Evolutionary conservation across 2,888 invertebrate genomes (phyloP), one percentile per base, ranked within the genome.

Genomic region (Parnassius apollo): DNA sequence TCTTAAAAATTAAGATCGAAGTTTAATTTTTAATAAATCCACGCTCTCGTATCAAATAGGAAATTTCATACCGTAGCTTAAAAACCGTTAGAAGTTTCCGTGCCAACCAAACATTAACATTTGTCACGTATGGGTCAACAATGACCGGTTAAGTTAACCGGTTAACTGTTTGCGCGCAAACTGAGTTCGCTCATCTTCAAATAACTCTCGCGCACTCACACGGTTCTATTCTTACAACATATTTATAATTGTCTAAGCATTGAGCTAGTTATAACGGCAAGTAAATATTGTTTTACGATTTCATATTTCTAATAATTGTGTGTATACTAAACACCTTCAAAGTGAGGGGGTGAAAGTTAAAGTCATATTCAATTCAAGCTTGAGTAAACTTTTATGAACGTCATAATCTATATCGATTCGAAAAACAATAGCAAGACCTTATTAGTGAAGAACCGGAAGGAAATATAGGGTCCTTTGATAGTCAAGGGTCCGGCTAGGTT

Each of bases 51-150:
- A 57, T 57, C 57, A 52, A 62, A 62, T 50, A 56, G 56, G 18
- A 18, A 18, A 18, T 57, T 48, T 51, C 59, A 49, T 44, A 42
- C 44, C 48, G 25, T 55, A 50, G 62, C 52, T 62, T 51, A 11
- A n/a, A 25, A 56, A 58, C 64, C 64, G 64, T 64, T 64, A 64
- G 59, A 67, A 65, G 65, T 65, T 76, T 69, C 72, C 76, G 76
- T 76, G 74, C 73, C 66, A 71, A 68, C 56, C 59, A 61, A 63
- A 71, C 71, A 77, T 77, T 73, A 77, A 71, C 77, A 74, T 76
- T 76, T 73, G 74, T 77, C 77, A 74, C 69, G 66, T 62, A 61
- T 58, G 63, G 45, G 10, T 64, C 68, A 75, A 76, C 76, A 73
- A 76, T 72, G 68, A 68, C 72, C 64, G 60, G 64, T 57, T 57